phyloP scores from a whole-genome alignment of 2,113 vertebrate species.

The Pangasianodon hypophthalmus region DNA sequence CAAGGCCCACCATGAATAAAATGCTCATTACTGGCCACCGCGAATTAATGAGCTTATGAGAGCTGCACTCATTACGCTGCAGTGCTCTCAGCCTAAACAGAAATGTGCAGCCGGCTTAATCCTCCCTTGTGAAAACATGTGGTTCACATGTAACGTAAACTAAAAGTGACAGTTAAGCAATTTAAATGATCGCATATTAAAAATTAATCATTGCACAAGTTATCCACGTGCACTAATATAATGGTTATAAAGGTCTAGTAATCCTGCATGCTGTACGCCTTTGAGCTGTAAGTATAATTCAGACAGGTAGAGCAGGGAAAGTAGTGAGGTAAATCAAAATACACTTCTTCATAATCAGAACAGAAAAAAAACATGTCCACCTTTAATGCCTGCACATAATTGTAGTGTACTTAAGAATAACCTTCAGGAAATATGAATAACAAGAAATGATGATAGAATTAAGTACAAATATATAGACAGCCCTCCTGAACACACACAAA shows the following conservation, averaged over 20 bases:
- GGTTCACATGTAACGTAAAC: conserved; percentile 20
- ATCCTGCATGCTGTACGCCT: not conserved
- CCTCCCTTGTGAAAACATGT: conserved; percentile 18
- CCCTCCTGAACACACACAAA: not conserved
- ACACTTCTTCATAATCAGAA: not conserved
- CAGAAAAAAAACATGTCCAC: not conserved
- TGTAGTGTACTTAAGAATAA: not conserved
- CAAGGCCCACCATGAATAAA: conserved; percentile 57
- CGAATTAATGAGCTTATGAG: conserved; percentile 66
- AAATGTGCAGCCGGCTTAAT: conserved; percentile 1
- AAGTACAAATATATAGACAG: not conserved
- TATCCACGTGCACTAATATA: conserved; percentile 6
- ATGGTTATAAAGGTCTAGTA: not conserved
- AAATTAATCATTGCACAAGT: not conserved
- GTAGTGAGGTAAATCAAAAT: not conserved
- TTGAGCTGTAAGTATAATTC: not conserved
- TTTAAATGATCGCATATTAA: conserved; percentile 11
- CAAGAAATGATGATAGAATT: not conserved
- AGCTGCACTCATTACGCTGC: conserved; percentile 54
- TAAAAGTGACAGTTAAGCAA: conserved; percentile 16
- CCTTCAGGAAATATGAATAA: not conserved
- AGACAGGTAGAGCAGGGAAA: not conserved
- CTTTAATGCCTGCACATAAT: not conserved
- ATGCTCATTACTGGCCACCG: conserved; percentile 61
- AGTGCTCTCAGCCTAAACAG: conserved; percentile 38